A percentile compares a stretch with the other conserved stretches of the same genome.
Conservation (phyloP, 2,888 invertebrate genomes). For the Zonitis immaculata region DNA sequence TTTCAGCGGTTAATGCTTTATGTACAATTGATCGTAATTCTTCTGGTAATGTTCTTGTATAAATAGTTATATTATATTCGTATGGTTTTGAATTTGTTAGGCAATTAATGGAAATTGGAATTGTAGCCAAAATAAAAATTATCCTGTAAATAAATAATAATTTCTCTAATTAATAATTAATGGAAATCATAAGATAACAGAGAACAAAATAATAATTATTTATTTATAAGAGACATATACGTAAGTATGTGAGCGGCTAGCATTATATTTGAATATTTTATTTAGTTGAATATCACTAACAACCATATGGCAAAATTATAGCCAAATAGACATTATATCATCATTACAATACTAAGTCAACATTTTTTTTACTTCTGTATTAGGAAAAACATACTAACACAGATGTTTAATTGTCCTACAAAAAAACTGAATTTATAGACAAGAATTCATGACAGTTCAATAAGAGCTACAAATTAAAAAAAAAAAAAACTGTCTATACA, state of each 20-base stretch:
- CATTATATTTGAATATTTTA: background rate
- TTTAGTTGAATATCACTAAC: background rate
- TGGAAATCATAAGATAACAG: too few relatives aligned
- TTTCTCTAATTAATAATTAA: too few relatives aligned
- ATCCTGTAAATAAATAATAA: background rate
- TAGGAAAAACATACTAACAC: background rate
- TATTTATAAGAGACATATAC: too few relatives aligned
- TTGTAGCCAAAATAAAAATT: background rate
- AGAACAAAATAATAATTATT: too few relatives aligned
- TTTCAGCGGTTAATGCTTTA: conserved; percentile 40
- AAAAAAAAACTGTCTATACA: too few relatives aligned
- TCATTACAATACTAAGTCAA: background rate
- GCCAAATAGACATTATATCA: background rate
- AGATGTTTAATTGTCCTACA: background rate
- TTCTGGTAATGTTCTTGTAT: conserved; percentile 40
- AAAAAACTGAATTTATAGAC: conserved; percentile 1
- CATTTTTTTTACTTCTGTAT: background rate
- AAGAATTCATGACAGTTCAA: conserved; percentile 1
- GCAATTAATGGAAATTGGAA: conserved; percentile 3
- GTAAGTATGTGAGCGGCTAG: too few relatives aligned
- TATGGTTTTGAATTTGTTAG: conserved; percentile 6
- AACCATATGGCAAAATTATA: conserved; percentile 1
- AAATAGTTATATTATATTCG: conserved; percentile 39
- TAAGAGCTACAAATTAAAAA: background rate
- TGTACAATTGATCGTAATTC: conserved; percentile 40